Evolutionary conservation across 2,797 vertebrate species (phyloP).

Genomic region (Sebastes diaconus): DNA sequence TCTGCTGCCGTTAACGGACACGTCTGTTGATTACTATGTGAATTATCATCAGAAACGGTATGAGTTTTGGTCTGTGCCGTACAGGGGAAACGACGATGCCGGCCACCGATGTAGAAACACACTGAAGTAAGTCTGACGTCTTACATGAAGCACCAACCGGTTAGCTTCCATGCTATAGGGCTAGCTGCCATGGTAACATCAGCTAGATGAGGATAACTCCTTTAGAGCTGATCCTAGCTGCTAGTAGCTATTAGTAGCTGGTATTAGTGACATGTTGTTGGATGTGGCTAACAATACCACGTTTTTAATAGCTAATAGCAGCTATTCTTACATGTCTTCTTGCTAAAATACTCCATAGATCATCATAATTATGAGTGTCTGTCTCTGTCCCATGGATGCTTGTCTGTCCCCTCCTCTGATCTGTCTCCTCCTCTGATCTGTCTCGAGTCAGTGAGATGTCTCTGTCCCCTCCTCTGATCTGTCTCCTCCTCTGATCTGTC

Average conservation of each 20-base stretch:
- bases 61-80: not conserved
- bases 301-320: not conserved
- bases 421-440: slow-evolving; percentile 29
- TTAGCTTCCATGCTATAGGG: slow-evolving; percentile 43
- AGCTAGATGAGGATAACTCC: not conserved
- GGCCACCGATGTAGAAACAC: not conserved
- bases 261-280: not conserved
- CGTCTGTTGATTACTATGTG: not conserved
- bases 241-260: not conserved
- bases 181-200: slow-evolving; percentile 39
- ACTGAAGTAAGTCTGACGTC: slow-evolving; percentile 36
- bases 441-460: too few relatives aligned
- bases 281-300: rapidly evolving
- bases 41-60: not conserved
- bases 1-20: not conserved
- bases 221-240: not conserved
- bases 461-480: too few relatives aligned
- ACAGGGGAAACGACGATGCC: not conserved
- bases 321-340: not conserved
- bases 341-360: not conserved
- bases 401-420: not conserved
- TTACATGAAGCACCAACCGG: not conserved
- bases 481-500: too few relatives aligned
- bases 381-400: not conserved
- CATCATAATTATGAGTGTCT: not conserved